phyloP scores from a whole-genome alignment of 2,113 vertebrate genomes.

The Apodemus sylvaticus region DNA sequence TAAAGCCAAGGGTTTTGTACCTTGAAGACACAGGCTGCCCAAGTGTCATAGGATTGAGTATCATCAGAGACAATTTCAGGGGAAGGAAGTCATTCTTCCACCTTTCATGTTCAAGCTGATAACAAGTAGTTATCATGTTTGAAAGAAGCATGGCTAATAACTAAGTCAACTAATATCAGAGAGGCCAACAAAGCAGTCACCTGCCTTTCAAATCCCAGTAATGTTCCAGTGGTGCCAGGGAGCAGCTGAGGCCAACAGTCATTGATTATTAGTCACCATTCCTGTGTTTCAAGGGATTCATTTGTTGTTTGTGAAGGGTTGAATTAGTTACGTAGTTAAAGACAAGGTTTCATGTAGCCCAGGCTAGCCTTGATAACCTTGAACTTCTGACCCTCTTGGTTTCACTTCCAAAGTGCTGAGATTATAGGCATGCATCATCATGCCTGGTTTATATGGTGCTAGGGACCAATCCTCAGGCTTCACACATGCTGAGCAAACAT shows the following conservation, averaged over 20 bases:
- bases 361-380: not conserved
- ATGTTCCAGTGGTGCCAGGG: not conserved
- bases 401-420: not conserved
- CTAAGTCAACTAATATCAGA: slow-evolving; percentile 37
- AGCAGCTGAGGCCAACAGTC: not conserved
- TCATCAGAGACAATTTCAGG: slow-evolving; percentile 38
- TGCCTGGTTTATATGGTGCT: not conserved
- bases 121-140: slow-evolving; percentile 43
- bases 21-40: slow-evolving; percentile 15
- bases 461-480: not conserved
- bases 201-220: slow-evolving; percentile 12
- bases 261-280: slow-evolving; percentile 11
- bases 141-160: slow-evolving; percentile 49
- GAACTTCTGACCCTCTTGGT: not conserved
- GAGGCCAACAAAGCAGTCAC: not conserved
- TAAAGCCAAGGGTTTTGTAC: slow-evolving; percentile 34
- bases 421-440: not conserved
- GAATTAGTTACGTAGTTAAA: not conserved
- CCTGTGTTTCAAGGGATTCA: not conserved
- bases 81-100: slow-evolving; percentile 54
- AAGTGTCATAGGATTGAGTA: not conserved
- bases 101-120: slow-evolving; percentile 36
- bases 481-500: not conserved
- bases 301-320: not conserved
- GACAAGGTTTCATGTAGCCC: not conserved